Evolutionary conservation across 2,113 vertebrate genomes (phyloP), one percentile per base, ranked within the genome.

Genomic region (Psophia crepitans): DNA sequence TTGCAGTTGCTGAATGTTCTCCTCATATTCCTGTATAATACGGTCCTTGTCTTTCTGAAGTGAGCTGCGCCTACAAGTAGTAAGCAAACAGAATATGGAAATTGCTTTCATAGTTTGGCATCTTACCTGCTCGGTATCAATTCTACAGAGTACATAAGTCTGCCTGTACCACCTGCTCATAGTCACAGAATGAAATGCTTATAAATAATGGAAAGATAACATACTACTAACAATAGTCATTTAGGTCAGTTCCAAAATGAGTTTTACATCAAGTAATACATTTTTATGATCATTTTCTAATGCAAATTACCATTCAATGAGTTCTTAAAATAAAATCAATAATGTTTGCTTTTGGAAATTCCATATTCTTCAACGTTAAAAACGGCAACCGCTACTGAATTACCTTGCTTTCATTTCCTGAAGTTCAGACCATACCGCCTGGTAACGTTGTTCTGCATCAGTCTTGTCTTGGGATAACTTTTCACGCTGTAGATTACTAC

Each of bases 401-500:
- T 98, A 99, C 99, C 99, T 98, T 80, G 96, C 93, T 87, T 98
- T 99, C 56, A 98, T 90, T 76, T 99, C 99, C 97, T 99, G 98
- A 37, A 99, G 97, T 71, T 99, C 99, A 23, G 92, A 96, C 26
- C 98, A 97, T 22, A 94, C 97, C 20, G 70, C 97, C 92, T 97
- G 98, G 83, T 98, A 98, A 35, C 97, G 97, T 81, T 98, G 97
- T 66, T 99, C 99, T 87, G 99, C 96, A 91, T 99, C 98, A 18
- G 86, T 51, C 96, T 99, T 99, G 93, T 99, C 99, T 89, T 99
- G 99, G 44, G 96, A 97, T 61, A 99, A 95, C 87, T 98, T 99
- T 87, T 99, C 99, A 39, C 97, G 98, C 51, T 99, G 98, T 21
- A 96, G 68, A 71, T 98, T 98, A 88, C 98, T 99, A 12, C 98